These are phyloP conservation scores for Tinamus guttatus DNA, from an alignment of 2,113 vertebrate genomes.

Conservation along the genomic window DNA sequence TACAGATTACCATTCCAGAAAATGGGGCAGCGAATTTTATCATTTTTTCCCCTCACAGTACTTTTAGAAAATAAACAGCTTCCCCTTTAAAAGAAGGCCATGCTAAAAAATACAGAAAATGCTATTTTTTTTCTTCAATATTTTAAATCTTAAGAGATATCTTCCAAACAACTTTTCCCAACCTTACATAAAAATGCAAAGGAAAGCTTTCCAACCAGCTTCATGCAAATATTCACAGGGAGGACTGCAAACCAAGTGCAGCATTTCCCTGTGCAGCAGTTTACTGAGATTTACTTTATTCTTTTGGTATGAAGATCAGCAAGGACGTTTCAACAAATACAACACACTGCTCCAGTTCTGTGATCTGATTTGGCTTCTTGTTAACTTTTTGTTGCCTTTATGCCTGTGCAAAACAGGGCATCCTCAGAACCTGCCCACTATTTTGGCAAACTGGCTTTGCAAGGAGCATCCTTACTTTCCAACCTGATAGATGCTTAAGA, in stretches of 20 bases:
- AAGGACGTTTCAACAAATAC: not conserved
- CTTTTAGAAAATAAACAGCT: not conserved
- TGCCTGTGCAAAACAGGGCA: too few species aligned
- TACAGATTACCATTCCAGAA: not conserved
- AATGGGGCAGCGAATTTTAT: not conserved
- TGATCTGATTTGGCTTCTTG: not conserved
- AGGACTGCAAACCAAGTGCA: not conserved
- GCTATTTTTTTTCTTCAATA: fast-evolving
- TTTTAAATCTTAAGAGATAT: not conserved
- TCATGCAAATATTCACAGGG: not conserved
- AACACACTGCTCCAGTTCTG: not conserved
- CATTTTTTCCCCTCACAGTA: not conserved
- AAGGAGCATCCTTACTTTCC: not conserved
- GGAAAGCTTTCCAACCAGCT: not conserved
- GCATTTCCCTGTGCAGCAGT: not conserved
- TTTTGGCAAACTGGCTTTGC: not conserved
- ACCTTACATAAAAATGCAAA: not conserved
- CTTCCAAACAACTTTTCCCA: not conserved
- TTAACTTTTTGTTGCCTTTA: not conserved
- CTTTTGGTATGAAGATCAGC: not conserved
- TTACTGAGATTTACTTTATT: not conserved
- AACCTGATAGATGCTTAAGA: not conserved
- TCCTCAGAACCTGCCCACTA: not conserved
- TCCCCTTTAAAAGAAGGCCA: not conserved
- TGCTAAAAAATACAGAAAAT: not conserved